Conservation (phyloP, 2,797 vertebrate genomes). For the Hemitrygon akajei region DNA sequence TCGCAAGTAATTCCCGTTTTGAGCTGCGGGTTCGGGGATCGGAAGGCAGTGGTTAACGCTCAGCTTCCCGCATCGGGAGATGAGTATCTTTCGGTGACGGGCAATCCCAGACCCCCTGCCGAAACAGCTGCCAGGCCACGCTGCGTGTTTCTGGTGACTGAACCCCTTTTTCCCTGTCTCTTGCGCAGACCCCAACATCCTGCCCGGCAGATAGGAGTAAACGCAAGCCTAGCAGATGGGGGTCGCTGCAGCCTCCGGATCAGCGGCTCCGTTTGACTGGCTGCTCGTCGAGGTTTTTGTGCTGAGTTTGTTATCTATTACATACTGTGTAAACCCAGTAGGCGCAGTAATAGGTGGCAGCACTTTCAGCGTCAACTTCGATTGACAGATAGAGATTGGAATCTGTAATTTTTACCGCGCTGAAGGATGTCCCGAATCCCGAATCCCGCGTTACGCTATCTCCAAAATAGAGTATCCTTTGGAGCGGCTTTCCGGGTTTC, state of each 20-base stretch:
- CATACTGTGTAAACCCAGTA: conserved; percentile 39
- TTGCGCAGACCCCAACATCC: too few species aligned
- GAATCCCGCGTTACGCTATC: neutral
- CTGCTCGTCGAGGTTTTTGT: conserved; percentile 42
- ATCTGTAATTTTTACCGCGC: neutral
- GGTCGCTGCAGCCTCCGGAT: neutral
- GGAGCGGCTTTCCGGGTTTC: conserved; percentile 28
- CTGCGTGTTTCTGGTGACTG: too few species aligned
- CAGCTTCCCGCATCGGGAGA: too few species aligned
- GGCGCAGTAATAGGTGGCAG: conserved; percentile 49
- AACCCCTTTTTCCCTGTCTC: too few species aligned
- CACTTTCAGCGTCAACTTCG: neutral
- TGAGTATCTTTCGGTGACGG: too few species aligned
- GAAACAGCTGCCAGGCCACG: too few species aligned
- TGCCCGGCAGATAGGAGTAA: too few species aligned
- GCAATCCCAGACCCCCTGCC: too few species aligned
- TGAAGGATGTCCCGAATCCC: conserved; percentile 28
- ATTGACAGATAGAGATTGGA: conserved; percentile 40
- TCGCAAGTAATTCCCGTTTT: too few species aligned
- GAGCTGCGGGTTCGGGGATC: too few species aligned
- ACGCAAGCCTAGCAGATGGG: neutral
- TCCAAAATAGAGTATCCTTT: conserved; percentile 39
- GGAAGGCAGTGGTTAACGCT: too few species aligned
- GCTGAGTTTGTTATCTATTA: conserved; percentile 19
- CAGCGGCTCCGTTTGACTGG: too few species aligned